These are phyloP conservation scores for Stenichneumon culpator DNA, from an alignment of 2,888 invertebrate genomes.

Conservation along the genomic window DNA sequence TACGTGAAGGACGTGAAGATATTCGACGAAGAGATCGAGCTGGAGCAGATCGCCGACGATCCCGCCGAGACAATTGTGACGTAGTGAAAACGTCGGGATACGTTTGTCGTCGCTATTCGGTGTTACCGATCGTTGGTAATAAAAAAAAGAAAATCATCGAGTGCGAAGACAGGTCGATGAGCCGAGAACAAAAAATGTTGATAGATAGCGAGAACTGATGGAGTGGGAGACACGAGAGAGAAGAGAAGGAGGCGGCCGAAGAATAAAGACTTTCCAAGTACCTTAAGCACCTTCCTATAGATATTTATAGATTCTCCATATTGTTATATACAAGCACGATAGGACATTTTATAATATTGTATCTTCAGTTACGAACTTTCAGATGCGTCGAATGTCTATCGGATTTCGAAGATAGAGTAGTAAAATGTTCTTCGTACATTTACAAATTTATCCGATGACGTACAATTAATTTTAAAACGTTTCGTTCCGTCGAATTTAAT, in stretches of 20 bases:
- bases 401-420: not conserved
- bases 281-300: constrained; percentile 80
- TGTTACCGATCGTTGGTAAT: constrained; percentile 38
- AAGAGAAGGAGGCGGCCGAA: constrained; percentile 64
- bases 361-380: not conserved
- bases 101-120: not conserved
- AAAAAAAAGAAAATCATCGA: constrained; percentile 31
- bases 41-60: constrained; percentile 83
- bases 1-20: constrained; percentile 90
- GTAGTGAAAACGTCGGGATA: constrained; percentile 49
- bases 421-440: not conserved
- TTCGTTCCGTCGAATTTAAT: constrained; percentile 1
- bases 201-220: constrained; percentile 35
- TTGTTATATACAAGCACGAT: constrained; percentile 28
- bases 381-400: not conserved
- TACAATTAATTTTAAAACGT: not conserved
- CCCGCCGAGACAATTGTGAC: constrained; percentile 76
- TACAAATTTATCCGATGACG: not conserved
- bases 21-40: constrained; percentile 88
- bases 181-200: constrained; percentile 40
- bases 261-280: constrained; percentile 82
- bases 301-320: constrained; percentile 75
- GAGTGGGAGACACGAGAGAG: constrained; percentile 23
- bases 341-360: constrained; percentile 3
- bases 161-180: constrained; percentile 39